Evolutionary conservation across 2,113 vertebrate species (phyloP), one percentile per base, ranked within the genome.

Genomic region (Vulpes ferrilata): DNA sequence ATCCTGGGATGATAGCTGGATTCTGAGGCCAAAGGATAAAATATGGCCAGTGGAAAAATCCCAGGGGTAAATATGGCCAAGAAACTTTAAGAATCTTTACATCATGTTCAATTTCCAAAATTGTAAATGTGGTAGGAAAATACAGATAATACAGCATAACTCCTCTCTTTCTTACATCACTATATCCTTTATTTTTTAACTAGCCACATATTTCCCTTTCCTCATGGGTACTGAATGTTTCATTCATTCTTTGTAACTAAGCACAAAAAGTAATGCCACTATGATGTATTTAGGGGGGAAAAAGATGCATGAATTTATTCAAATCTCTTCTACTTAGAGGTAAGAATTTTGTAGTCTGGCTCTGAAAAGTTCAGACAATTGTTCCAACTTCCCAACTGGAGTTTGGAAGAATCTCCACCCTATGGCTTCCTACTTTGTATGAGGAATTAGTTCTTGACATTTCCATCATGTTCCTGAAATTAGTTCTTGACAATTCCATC

Each of bases 31-130:
- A 67, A 65, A 87, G 20, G 57, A 81, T n/a, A 90, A 94, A 90
- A 80, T 65, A 55, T 10, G 11, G 81, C 27, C 55, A 90, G 57
- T 64, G 71, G n/a, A 85, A 93, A 90, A 62, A 43, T 90, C 11
- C 13, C 25, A 62, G 17, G 2, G 57, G 32, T 27, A 90, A 79
- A 85, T 16, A 51, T 35, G n/a, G 57, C 9, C 65, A 65, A 76
- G 59, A 25, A 94, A 82, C 32, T 90, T 73, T 79, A 79, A 78
- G 32, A 90, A 57, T 78, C 25, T 79, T 91, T 81, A 94, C 59
- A 32, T 23, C 12, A 71, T 13, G 11, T 38, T 59, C 48, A 55
- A 32, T 86, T 86, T 90, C 65, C 62, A 93, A 71, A 67, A 73
- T 69, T 94, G 43, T 20, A 90, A 69, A 43, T 53, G 19, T 89